Percentiles rank a stretch among this genome's conserved stretches.
Evolutionary conservation across 1,140 invertebrate species (phyloP).

Genomic region (Caenorhabditis briggsae): DNA sequence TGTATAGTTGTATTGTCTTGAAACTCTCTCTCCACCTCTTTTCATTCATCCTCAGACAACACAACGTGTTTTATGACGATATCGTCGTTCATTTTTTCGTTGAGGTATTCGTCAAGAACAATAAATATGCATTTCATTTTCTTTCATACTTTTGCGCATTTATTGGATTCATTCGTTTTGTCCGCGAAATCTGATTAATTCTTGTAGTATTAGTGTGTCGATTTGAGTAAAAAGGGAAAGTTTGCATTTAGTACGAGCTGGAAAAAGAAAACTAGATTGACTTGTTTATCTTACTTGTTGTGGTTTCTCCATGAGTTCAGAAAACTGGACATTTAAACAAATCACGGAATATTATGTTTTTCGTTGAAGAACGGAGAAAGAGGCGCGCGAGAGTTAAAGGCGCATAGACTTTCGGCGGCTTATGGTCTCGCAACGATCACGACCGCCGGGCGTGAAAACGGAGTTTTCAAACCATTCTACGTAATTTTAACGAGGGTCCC

Average conservation of each 20-base stretch:
- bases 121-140: conserved; percentile 53
- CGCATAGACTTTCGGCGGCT: no score
- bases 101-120: conserved; percentile 37
- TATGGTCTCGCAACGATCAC: no score
- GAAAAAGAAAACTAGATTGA: background rate
- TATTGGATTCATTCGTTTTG: conserved; percentile 48
- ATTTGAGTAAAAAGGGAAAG: conserved; percentile 31
- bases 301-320: background rate
- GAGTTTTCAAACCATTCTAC: no score
- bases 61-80: conserved; percentile 53
- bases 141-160: conserved; percentile 22
- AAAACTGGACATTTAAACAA: no score
- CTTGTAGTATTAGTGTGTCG: background rate
- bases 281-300: no score
- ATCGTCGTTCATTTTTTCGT: conserved; percentile 43
- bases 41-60: conserved; percentile 46
- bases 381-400: no score
- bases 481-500: no score
- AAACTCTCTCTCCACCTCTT: conserved; percentile 35
- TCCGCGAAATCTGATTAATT: conserved; percentile 51
- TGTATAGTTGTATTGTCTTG: conserved; percentile 55
- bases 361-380: no score
- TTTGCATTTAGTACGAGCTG: background rate
- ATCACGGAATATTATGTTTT: no score
- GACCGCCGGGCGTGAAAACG: no score